Percentiles rank a stretch among this genome's conserved stretches.
These are phyloP conservation scores for Lordiphosa mommai DNA, from an alignment of 1,140 invertebrate species.

Conservation along the genomic window DNA sequence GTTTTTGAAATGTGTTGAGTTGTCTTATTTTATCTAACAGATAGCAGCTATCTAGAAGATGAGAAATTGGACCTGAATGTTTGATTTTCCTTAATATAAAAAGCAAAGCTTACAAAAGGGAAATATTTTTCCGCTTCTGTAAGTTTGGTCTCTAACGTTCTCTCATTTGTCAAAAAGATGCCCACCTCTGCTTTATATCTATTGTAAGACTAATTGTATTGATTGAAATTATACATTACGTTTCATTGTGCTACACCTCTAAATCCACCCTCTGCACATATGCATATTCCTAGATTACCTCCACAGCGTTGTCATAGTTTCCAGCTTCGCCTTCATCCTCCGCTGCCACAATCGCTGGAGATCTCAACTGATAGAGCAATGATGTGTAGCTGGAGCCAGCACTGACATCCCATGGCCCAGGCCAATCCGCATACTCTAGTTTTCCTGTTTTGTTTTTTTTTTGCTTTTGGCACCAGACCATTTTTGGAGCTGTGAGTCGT, in stretches of 20 bases:
- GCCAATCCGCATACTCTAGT: slow-evolving; percentile 62
- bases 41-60: no score
- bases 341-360: slow-evolving; percentile 55
- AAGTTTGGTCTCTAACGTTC: no score
- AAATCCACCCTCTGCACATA: background rate
- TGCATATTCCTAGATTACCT: slow-evolving; percentile 31
- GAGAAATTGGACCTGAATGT: no score
- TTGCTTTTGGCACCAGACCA: slow-evolving; percentile 30
- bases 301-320: slow-evolving; percentile 27
- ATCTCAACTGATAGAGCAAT: slow-evolving; percentile 77
- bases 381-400: slow-evolving; percentile 60
- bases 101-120: no score
- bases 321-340: slow-evolving; percentile 33
- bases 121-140: no score
- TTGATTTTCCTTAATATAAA: no score
- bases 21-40: no score
- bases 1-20: no score
- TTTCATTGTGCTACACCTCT: background rate
- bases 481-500: slow-evolving; percentile 49
- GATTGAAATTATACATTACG: background rate
- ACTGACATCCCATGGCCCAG: slow-evolving; percentile 18
- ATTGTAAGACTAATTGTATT: no score
- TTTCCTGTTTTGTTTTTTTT: slow-evolving; percentile 27
- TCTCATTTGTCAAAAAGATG: no score
- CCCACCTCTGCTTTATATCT: no score